These are phyloP conservation scores for Arctocebus calabarensis DNA, from an alignment of 2,797 vertebrate species.

Conservation along the genomic window DNA sequence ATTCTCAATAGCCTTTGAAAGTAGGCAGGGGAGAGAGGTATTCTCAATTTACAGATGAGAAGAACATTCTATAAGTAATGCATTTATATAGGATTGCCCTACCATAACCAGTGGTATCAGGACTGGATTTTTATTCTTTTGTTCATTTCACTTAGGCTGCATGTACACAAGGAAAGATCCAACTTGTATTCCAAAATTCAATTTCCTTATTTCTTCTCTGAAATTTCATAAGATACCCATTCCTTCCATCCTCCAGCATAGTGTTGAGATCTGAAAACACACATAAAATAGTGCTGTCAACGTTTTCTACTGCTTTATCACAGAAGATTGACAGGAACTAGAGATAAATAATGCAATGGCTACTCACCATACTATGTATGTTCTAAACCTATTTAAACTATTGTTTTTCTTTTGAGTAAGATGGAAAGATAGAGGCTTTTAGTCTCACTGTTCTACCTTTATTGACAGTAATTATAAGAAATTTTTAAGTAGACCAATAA, in stretches of 20 bases:
- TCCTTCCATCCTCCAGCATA: constrained; percentile 96
- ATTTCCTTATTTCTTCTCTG: constrained; percentile 85
- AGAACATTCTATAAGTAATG: not conserved
- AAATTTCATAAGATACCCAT: constrained; percentile 91
- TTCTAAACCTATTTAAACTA: not conserved
- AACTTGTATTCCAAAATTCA: constrained; percentile 55
- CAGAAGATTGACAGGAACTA: not conserved
- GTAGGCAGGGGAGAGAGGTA: not conserved
- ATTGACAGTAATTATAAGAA: constrained; percentile 32
- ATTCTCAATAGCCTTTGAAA: constrained; percentile 25
- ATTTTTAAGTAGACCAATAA: not conserved
- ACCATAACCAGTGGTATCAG: not conserved
- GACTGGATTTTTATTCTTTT: constrained; percentile 37
- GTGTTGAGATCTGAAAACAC: constrained; percentile 91
- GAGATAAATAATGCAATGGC: not conserved
- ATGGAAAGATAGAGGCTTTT: constrained; percentile 27
- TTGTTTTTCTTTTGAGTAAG: constrained; percentile 3
- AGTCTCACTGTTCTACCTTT: not conserved
- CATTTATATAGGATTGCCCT: not conserved
- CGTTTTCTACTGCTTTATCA: constrained; percentile 41
- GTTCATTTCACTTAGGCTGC: not conserved
- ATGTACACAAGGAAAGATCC: not conserved
- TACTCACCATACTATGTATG: not conserved
- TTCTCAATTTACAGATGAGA: constrained; percentile 23
- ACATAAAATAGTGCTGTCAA: constrained; percentile 39